Evolutionary conservation across 2,888 invertebrate species (phyloP).

Genomic region (Zeuzera pyrina): DNA sequence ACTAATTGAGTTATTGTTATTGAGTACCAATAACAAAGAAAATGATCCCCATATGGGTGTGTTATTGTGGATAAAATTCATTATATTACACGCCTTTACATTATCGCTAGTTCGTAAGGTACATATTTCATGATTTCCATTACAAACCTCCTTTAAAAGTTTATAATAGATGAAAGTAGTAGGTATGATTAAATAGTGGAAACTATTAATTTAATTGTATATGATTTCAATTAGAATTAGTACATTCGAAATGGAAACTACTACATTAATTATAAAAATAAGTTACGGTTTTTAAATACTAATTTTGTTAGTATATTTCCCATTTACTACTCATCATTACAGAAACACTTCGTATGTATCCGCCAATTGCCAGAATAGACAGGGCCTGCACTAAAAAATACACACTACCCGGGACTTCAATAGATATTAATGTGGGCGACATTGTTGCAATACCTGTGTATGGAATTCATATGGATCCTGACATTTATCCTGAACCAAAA

Average conservation of each 20-base stretch:
- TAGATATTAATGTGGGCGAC: slow-evolving; percentile 57
- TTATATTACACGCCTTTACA: too few species aligned
- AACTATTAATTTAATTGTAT: too few species aligned
- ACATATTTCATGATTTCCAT: too few species aligned
- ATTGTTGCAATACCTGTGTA: slow-evolving; percentile 55
- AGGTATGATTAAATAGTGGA: too few species aligned
- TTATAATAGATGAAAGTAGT: too few species aligned
- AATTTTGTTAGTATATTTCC: too few species aligned
- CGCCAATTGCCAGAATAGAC: slow-evolving; percentile 67
- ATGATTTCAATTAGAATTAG: not conserved
- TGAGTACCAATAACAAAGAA: too few species aligned
- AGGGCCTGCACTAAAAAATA: slow-evolving; percentile 70
- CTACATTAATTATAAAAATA: not conserved
- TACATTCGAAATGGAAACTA: not conserved
- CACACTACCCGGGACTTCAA: slow-evolving; percentile 53
- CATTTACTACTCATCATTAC: slow-evolving; percentile 20
- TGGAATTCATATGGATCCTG: slow-evolving; percentile 69
- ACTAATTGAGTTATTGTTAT: too few species aligned
- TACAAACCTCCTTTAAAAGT: too few species aligned
- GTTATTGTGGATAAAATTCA: too few species aligned
- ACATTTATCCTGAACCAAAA: slow-evolving; percentile 69
- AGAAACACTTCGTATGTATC: slow-evolving; percentile 75
- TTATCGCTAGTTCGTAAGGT: too few species aligned
- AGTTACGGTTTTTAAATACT: not conserved
- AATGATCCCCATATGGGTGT: too few species aligned